phyloP scores from a whole-genome alignment of 2,797 vertebrate genomes.

The Ibycter americanus region DNA sequence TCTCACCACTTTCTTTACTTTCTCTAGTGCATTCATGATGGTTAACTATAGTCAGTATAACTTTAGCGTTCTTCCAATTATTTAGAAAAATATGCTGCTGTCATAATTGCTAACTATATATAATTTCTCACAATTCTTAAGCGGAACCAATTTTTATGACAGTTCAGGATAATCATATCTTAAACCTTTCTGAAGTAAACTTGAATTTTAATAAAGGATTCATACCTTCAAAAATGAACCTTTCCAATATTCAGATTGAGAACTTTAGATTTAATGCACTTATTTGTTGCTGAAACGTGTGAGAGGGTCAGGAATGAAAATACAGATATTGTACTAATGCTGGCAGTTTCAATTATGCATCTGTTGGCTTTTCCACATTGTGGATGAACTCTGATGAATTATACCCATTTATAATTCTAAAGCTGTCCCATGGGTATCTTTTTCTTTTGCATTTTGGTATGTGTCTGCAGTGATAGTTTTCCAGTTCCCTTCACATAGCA shows the following conservation, averaged over 20 bases:
- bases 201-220: slow-evolving; percentile 19
- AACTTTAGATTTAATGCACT: neutral
- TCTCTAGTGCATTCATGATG: neutral
- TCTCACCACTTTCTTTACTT: neutral
- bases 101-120: neutral
- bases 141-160: neutral
- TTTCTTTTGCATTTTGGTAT: neutral
- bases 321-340: neutral
- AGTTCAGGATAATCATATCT: neutral
- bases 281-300: neutral
- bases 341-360: neutral
- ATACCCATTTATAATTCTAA: slow-evolving; percentile 22
- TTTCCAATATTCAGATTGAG: neutral
- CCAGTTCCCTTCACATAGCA: neutral
- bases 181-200: slow-evolving; percentile 2
- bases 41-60: neutral
- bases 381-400: slow-evolving; percentile 14
- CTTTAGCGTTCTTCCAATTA: neutral
- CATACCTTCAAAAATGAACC: neutral
- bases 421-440: neutral
- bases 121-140: neutral
- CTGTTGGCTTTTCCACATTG: neutral
- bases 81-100: neutral
- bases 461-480: neutral
- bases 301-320: neutral